Evolutionary conservation across 2,888 invertebrate genomes (phyloP), one percentile per base, ranked within the genome.

Genomic region (Vandiemenella viatica): DNA sequence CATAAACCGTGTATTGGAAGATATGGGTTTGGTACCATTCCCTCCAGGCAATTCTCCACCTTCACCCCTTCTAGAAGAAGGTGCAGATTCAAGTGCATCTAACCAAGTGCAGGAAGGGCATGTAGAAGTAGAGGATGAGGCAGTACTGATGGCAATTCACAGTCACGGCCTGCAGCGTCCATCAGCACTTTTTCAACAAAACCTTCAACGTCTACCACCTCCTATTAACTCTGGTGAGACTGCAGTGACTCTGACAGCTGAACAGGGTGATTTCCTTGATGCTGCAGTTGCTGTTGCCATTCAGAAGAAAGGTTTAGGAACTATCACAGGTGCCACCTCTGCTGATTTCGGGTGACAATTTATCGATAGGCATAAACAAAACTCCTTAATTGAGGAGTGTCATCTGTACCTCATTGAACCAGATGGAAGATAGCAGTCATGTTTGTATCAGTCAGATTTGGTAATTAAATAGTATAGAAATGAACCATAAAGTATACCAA

Each of bases 231-330:
- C 32, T 13, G 42, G 42, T n/a, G 42, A 42, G 21, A 19, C n/a
- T 18, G n/a, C 18, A n/a, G 41, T 40, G 26, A 16, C 41, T 16
- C 7, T 23, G 5, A 26, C 23, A 6, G 13, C 10, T 7, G 60
- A 60, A 38, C 58, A 58, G 46, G 51, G 52, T 43, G 78, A 80
- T 59, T 78, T 82, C 59, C 65, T 83, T 55, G 79, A 80, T 65
- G 72, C 78, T 45, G 83, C 83, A n/a, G 79, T 83, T n/a, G 72
- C 77, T 40, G 79, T 76, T 58, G 83, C 83, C 23, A 83, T 83
- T 55, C 76, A 79, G 61, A 79, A 79, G 61, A 82, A 82, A 65
- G 83, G 83, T 21, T 66, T 83, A 37, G 77, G 69, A 58, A 55
- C 58, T 2, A 48, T 56, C 4, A 46, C 43, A 38, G 37, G 44